phyloP scores from a whole-genome alignment of 2,113 vertebrate species.

The Thermophis baileyi region DNA sequence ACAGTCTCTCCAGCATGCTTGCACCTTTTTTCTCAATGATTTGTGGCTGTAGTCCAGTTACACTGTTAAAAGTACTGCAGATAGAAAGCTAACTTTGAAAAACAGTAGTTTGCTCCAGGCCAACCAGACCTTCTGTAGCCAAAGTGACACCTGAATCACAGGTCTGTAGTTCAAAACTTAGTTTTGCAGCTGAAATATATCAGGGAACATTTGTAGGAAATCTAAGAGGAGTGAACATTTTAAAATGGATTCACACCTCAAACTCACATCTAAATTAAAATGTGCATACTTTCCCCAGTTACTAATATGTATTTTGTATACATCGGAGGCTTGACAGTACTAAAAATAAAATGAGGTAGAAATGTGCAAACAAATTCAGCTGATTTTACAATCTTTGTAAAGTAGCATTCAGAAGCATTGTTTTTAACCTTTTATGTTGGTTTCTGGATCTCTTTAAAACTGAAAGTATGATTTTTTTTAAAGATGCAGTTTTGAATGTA shows the following conservation, averaged over 20 bases:
- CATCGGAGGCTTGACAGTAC: background rate
- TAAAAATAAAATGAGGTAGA: background rate
- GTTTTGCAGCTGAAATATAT: background rate
- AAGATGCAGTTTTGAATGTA: background rate
- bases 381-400: background rate
- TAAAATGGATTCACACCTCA: background rate
- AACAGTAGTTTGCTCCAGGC: background rate
- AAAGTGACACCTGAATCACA: background rate
- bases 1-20: background rate
- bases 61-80: background rate
- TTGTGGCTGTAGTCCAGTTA: background rate
- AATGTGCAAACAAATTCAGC: background rate
- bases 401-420: background rate
- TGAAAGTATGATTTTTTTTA: background rate
- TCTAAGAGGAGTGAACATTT: background rate
- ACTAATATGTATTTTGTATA: background rate
- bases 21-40: background rate
- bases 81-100: background rate
- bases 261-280: background rate
- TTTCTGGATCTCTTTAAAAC: background rate
- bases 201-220: background rate
- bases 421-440: background rate
- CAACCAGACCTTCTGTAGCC: background rate
- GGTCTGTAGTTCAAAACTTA: background rate
- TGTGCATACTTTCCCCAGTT: background rate